Base-by-base conservation (phyloP, 1,140 invertebrate genomes). In the Armadillidium nasatum region DNA sequence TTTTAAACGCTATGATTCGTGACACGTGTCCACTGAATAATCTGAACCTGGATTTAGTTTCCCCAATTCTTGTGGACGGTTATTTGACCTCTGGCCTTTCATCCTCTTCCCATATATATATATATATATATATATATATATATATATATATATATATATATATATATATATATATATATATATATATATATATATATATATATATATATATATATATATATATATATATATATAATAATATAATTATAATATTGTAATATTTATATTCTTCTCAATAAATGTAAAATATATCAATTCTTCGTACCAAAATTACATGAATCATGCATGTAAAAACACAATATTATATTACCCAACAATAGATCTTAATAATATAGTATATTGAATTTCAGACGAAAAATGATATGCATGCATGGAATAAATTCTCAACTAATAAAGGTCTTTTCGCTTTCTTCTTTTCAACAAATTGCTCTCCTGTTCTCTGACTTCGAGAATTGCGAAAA, bases 91-190 rank as follows among this genome's bases (percentile, higher is more conserved):
- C n/a, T n/a, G n/a, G 33, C 1, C 33, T 33, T 33, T 33, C 33
- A 1, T 33, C 33, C 33, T 33, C 6, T 33, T 6, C 1, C 2
- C 1, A 33, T 33, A 33, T 33, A 33, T 33, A 33, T 33, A 33
- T 33, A 33, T 33, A 33, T 33, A 33, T 33, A 33, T 33, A 6
- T 33, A 33, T 33, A 33, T 19, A 60, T 60, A 19, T 15, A 60
- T 60, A 60, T 60, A 60, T 2, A 60, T 60, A 60, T 60, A 60
- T 60, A 60, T 60, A 60, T 60, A 60, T 60, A 60, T 60, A 60
- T 60, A 60, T 60, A 60, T 60, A 60, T 60, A 60, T 60, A 60
- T 60, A 60, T 60, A 60, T 60, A 60, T 60, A 60, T 60, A 60
- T 60, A 60, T 60, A 60, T 60, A 60, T 60, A 60, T 60, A 60